Evolutionary conservation across 2,113 vertebrate species (phyloP), one percentile per base, ranked within the genome.

Genomic region (Malurus cyaneus): DNA sequence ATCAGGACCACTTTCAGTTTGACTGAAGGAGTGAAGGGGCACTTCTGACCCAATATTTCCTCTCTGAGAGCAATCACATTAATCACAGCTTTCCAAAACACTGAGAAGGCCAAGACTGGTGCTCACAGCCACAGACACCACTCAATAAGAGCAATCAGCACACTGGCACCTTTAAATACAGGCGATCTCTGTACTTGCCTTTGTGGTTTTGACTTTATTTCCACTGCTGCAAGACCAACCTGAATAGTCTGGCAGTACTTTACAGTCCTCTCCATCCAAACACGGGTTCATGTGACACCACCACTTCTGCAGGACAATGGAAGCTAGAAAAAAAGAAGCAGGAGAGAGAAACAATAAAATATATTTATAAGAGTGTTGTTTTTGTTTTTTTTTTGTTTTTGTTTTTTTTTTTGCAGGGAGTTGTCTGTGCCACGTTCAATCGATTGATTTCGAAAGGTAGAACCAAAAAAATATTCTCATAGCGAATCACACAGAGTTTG

Each of bases 181-280:
- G 57, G 67, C 0, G 26, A 88, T 46, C 28, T 90, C 80, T 50
- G 39, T 94, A 98, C 98, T 99, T 97, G 98, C 99, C 99, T 99
- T 99, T 67, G 99, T 99, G 80, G 99, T 99, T 99, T 99, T 99
- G 97, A 99, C 99, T 98, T 99, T 99, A 97, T 99, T 99, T 88
- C 99, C 99, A 52, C 98, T 99, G 98, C 99, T 99, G 98, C 99
- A 99, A 96, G 99, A 99, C 99, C 99, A 99, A 74, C 99, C 99
- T 69, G 99, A 98, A 91, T 99, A 98, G 97, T 99, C 99, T 50
- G 99, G 99, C 83, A 99, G 98, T 56, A 99, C 99, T 95, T 99
- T 99, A 94, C 99, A 99, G 76, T 99, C 99, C 90, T 99, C 99
- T 81, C 99, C 99, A 36, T 99, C 99, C 98, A 99, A 98, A 85